These are phyloP conservation scores for Henricia sp. DNA, from an alignment of 53 echinoderm and acorn worm genomes.

Conservation along the genomic window DNA sequence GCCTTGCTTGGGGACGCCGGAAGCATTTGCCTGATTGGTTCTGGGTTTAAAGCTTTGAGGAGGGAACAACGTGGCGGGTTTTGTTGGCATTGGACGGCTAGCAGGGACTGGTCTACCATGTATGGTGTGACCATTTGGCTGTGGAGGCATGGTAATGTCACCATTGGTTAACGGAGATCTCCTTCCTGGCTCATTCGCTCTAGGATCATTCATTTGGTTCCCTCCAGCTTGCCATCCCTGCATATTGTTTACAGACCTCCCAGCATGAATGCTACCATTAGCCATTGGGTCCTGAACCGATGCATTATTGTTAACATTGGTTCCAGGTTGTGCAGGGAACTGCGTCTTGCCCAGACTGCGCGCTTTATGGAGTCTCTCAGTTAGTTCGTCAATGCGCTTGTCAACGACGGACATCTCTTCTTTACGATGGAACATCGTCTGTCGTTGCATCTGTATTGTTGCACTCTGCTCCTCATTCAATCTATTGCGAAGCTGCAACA, in stretches of 20 bases:
- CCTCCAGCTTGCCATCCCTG: no score
- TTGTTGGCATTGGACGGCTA: conserved; percentile 63
- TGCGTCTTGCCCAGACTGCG: conserved; percentile 72
- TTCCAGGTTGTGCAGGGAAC: conserved; percentile 38
- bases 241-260: neutral
- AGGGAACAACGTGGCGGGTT: conserved; percentile 68
- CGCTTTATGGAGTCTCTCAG: conserved; percentile 76
- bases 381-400: conserved; percentile 91
- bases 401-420: conserved; percentile 85
- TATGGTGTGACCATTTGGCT: conserved; percentile 20
- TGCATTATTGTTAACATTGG: conserved; percentile 79
- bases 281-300: conserved; percentile 51
- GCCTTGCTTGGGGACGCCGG: conserved; percentile 38
- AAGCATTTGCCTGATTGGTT: conserved; percentile 27
- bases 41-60: conserved; percentile 76
- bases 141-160: conserved; percentile 30
- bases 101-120: conserved; percentile 45
- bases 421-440: conserved; percentile 65
- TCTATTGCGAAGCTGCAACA: conserved; percentile 84
- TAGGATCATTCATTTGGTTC: conserved; percentile 24
- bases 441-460: conserved; percentile 77
- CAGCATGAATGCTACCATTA: conserved; percentile 59
- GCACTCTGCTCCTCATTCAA: conserved; percentile 94
- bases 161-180: conserved; percentile 60
- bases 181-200: conserved; percentile 34